Evolutionary conservation across 2,888 invertebrate species (phyloP).

Genomic region (Hypomecis atomaria): DNA sequence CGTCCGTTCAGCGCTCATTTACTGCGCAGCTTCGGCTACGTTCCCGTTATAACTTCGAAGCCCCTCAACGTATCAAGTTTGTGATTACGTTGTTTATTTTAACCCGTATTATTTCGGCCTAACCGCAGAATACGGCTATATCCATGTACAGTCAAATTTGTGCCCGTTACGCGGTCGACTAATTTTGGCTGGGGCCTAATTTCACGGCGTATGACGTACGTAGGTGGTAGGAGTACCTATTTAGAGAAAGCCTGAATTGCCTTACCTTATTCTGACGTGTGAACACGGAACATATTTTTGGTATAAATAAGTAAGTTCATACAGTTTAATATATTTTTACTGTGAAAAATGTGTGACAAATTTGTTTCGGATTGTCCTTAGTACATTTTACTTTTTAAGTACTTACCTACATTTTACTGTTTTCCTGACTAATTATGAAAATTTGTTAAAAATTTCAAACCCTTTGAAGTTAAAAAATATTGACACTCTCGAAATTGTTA

Average conservation of each 20-base stretch:
- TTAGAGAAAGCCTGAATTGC: neutral
- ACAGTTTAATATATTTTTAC: too few relatives aligned
- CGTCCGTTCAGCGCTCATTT: constrained; percentile 26
- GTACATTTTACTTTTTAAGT: too few relatives aligned
- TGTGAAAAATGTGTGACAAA: too few relatives aligned
- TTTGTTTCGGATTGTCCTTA: too few relatives aligned
- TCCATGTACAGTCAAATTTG: constrained; percentile 3
- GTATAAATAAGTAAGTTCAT: too few relatives aligned
- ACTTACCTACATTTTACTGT: too few relatives aligned
- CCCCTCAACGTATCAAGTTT: constrained; percentile 20
- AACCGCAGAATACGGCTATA: constrained; percentile 5
- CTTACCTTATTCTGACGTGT: constrained; percentile 1
- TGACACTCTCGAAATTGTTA: too few relatives aligned
- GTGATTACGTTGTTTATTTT: constrained; percentile 14
- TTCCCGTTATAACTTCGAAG: constrained; percentile 20
- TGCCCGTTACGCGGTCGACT: neutral
- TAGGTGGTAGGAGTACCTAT: neutral
- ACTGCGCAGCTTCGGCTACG: constrained; percentile 15
- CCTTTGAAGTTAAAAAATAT: too few relatives aligned
- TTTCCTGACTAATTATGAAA: too few relatives aligned
- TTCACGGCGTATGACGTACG: neutral
- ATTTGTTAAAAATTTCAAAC: too few relatives aligned
- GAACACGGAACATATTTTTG: too few relatives aligned
- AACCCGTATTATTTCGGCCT: constrained; percentile 15
- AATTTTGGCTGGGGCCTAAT: constrained; percentile 4